A percentile compares a stretch with the other conserved stretches of the same genome.
Conservation (phyloP, 2,888 invertebrate genomes). For the Drosophila maculinotata region DNA sequence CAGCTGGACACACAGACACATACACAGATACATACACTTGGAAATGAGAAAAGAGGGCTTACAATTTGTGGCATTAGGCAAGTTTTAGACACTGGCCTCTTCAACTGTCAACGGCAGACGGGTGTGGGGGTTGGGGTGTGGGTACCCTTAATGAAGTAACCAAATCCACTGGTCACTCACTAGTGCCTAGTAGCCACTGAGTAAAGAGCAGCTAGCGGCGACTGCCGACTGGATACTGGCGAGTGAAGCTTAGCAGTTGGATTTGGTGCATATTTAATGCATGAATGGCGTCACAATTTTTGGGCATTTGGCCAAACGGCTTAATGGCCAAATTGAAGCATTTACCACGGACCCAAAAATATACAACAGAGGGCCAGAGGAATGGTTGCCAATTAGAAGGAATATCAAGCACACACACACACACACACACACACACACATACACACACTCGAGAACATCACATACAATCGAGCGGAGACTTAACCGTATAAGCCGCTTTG, state of each 20-base stretch:
- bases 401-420: conserved; percentile 20
- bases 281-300: conserved; percentile 66
- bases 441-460: conserved; percentile 5
- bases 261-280: conserved; percentile 78
- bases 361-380: conserved; percentile 27
- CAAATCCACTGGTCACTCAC: conserved; percentile 71
- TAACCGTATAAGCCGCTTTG: conserved; percentile 68
- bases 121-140: conserved; percentile 4
- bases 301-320: conserved; percentile 70
- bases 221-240: too few relatives aligned
- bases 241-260: conserved; percentile 69
- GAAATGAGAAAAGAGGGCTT: conserved; percentile 34
- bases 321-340: conserved; percentile 65
- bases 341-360: conserved; percentile 53
- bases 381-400: conserved; percentile 51
- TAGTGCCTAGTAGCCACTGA: conserved; percentile 17
- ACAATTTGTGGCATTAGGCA: conserved; percentile 73
- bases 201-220: conserved; percentile 5
- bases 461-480: conserved; percentile 39
- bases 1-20: conserved; percentile 15
- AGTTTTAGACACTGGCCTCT: conserved; percentile 56
- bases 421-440: conserved; percentile 3
- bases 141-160: conserved; percentile 69
- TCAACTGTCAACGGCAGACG: conserved; percentile 68
- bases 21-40: conserved; percentile 5